Evolutionary conservation across 1,140 invertebrate species (phyloP), one percentile per base, ranked within the genome.

Genomic region (Conus ventricosus): DNA sequence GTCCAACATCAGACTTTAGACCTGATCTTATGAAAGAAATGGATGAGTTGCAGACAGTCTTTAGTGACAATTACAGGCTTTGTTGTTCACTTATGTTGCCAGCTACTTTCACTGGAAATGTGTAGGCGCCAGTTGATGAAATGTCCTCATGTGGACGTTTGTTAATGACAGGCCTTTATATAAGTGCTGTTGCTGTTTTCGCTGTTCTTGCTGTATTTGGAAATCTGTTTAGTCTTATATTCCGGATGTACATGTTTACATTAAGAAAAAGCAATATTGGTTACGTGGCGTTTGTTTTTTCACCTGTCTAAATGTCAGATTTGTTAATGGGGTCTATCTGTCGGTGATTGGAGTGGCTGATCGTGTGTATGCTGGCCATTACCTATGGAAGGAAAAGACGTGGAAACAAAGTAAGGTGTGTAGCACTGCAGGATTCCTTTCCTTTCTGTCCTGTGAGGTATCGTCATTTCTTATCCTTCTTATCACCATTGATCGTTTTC

Each of bases 271-370:
- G 60, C 15, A 17, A 17, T 55, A 67, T 25, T 17, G 80, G 75
- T 27, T 85, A 89, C 27, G 84, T 75, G 6, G 75, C 88, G 4
- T 91, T 92, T 25, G 88, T 92, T 51, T 81, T 81, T 90, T 8
- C 92, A 93, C 86, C 84, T 93, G 25, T 88, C 88, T 25, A n/a
- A n/a, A 10, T 92, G 23, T 91, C 92, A 39, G 93, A 93, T 84
- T 84, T 93, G 27, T 75, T 92, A 39, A 93, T 93, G 93, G 93
- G 93, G 53, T 93, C 6, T 93, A 93, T 81, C 75, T 93, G 71
- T 55, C 90, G 2, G 90, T 93, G 15, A 92, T 93, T 57, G 92
- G 90, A 13, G 67, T 89, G 20, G 91, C 91, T 4, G 93, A 93
- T 80, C 76, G 82, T 17, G 55, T 84, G 13, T 93, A 91, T 67